Percentiles rank a stretch among this genome's conserved stretches.
Evolutionary conservation across 2,113 vertebrate genomes (phyloP).

Genomic region (Mus pahari): DNA sequence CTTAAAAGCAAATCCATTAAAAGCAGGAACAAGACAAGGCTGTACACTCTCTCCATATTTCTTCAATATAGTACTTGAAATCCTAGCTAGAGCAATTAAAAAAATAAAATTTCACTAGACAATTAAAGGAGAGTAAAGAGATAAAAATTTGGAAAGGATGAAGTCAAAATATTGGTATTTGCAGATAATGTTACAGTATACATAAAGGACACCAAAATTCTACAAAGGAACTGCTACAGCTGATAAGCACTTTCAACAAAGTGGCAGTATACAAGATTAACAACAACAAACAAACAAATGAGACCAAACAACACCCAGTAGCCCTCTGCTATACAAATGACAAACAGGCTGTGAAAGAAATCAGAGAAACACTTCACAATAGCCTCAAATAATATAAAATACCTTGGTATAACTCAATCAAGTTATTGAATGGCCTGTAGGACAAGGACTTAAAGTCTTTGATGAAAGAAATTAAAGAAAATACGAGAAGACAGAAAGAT

Average conservation of each 20-base stretch:
- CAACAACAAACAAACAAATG: too few species aligned
- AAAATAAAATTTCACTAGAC: too few species aligned
- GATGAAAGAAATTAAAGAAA: too few species aligned
- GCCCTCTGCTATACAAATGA: not conserved
- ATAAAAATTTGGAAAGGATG: not conserved
- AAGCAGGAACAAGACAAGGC: not conserved
- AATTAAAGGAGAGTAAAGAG: not conserved
- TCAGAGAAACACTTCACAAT: not conserved
- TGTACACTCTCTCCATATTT: not conserved
- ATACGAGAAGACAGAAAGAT: too few species aligned
- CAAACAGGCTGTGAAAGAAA: not conserved
- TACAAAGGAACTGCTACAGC: not conserved
- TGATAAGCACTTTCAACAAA: not conserved
- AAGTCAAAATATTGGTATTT: not conserved
- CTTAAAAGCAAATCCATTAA: not conserved
- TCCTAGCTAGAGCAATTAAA: not conserved
- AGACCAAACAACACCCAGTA: not conserved
- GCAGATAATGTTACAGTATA: not conserved
- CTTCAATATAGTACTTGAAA: not conserved
- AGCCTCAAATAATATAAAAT: too few species aligned
- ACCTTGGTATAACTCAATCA: too few species aligned
- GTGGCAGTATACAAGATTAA: not conserved
- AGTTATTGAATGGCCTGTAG: too few species aligned
- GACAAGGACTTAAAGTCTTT: too few species aligned
- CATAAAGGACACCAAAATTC: not conserved